These are phyloP conservation scores for Meghimatium bilineatum DNA, from an alignment of 2,888 invertebrate species.

Conservation along the genomic window DNA sequence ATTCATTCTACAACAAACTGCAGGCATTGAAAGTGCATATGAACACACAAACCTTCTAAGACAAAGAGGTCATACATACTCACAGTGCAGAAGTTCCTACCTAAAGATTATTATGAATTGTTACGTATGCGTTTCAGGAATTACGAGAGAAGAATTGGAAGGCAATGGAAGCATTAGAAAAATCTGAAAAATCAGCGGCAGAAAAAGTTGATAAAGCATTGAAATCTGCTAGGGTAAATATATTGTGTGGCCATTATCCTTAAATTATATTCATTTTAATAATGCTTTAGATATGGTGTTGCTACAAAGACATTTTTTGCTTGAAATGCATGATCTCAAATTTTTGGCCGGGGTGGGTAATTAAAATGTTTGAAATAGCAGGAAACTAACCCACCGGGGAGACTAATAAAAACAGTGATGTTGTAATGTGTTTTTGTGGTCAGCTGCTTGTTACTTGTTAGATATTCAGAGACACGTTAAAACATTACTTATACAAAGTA, in stretches of 20 bases:
- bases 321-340: background rate
- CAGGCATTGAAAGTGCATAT: too few species aligned
- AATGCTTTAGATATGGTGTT: background rate
- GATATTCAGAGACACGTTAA: too few species aligned
- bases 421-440: too few species aligned
- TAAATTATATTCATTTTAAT: background rate
- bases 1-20: too few species aligned
- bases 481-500: too few species aligned
- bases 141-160: conserved; percentile 75
- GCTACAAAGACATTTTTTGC: background rate
- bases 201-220: conserved; percentile 70
- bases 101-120: background rate
- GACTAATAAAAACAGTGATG: too few species aligned
- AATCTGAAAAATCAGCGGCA: conserved; percentile 69
- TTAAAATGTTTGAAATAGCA: background rate
- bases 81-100: background rate
- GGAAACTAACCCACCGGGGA: background rate
- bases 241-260: conserved; percentile 6
- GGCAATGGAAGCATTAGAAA: conserved; percentile 74
- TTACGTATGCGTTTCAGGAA: conserved; percentile 62
- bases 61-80: too few species aligned
- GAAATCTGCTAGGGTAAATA: conserved; percentile 69
- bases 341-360: background rate
- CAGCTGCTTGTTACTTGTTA: too few species aligned
- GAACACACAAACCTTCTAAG: too few species aligned